Evolutionary conservation across 2,888 invertebrate species (phyloP), one percentile per base, ranked within the genome.

Genomic region (Hirtodrosophila alboralis): DNA sequence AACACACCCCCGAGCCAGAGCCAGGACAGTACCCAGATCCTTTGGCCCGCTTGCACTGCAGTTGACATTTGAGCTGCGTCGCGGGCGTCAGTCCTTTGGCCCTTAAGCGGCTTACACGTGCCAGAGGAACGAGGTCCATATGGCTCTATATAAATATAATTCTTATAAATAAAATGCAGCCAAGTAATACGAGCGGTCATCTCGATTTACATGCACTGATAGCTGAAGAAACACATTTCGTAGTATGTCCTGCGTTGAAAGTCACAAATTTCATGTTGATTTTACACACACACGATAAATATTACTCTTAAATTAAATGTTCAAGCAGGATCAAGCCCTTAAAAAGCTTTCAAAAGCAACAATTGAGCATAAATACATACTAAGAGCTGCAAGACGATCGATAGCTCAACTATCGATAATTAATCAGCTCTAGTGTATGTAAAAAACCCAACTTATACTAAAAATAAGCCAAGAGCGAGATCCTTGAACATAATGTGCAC

Each of bases 101-200:
- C 9, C 30, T 14, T 71, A 75, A 77, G 77, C 74, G 61, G 79
- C 75, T 80, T 84, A 61, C 83, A 78, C 76, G 81, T 74, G 81
- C 75, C 81, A 8, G n/a, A n/a, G 13, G 21, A 23, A 18, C 13
- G 18, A 28, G 16, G 21, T 37, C 28, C 51, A 41, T 37, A 37
- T 31, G 62, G 31, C 18, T n/a, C 26, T 8, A 36, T n/a, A n/a
- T n/a, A n/a, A n/a, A n/a, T n/a, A n/a, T n/a, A 49, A 26, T 58
- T 31, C 60, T 54, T 60, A 52, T 43, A 34, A 45, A 41, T 54
- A 60, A 60, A 57, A 27, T 51, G 47, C 57, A 54, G 47, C 53
- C 41, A 37, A 12, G 69, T 61, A 77, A 77, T 56, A 18, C 54
- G 72, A 75, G 60, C 41, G 10, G 40, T n/a, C 43, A 21, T 33